Conservation (phyloP, 2,888 invertebrate species). For the Mycogona germanica region DNA sequence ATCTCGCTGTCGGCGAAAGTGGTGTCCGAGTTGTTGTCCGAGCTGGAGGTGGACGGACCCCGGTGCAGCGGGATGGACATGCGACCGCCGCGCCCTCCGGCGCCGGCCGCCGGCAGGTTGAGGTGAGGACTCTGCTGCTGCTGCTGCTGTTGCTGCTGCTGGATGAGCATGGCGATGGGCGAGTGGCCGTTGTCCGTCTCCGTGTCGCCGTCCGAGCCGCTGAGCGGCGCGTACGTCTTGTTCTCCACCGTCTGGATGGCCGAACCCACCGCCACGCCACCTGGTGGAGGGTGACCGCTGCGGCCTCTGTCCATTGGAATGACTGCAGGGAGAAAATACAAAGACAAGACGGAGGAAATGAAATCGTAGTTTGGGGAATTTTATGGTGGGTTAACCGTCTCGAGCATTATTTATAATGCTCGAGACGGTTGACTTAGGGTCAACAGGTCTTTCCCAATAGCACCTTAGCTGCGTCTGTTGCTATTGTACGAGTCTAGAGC, state of each 20-base stretch:
- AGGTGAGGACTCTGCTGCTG: conserved; percentile 12
- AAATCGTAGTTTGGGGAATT: too few relatives aligned
- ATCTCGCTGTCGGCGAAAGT: conserved; percentile 28
- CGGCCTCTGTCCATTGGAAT: conserved; percentile 2
- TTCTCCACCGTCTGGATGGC: conserved; percentile 20
- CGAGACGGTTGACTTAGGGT: too few relatives aligned
- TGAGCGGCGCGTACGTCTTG: conserved; percentile 20
- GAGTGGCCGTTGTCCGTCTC: conserved; percentile 19
- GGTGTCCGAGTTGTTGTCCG: conserved; percentile 29
- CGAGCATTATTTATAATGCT: too few relatives aligned
- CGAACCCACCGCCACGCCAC: background rate
- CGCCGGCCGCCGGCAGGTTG: background rate
- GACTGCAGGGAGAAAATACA: conserved; percentile 9
- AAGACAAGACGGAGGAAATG: background rate
- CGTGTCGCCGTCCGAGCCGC: conserved; percentile 21
- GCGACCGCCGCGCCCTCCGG: conserved; percentile 10
- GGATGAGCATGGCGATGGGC: conserved; percentile 17
- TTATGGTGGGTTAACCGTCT: too few relatives aligned
- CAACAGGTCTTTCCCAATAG: too few relatives aligned
- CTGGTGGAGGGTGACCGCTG: background rate
- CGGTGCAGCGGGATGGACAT: conserved; percentile 18
- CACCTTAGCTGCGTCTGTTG: too few relatives aligned
- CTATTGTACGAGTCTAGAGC: too few relatives aligned
- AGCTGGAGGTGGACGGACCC: conserved; percentile 27
- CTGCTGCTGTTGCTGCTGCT: conserved; percentile 20